A percentile compares a stretch with the other conserved stretches of the same genome.
Evolutionary conservation across 2,797 vertebrate species (phyloP).

Genomic region (Enteromius mattozi): DNA sequence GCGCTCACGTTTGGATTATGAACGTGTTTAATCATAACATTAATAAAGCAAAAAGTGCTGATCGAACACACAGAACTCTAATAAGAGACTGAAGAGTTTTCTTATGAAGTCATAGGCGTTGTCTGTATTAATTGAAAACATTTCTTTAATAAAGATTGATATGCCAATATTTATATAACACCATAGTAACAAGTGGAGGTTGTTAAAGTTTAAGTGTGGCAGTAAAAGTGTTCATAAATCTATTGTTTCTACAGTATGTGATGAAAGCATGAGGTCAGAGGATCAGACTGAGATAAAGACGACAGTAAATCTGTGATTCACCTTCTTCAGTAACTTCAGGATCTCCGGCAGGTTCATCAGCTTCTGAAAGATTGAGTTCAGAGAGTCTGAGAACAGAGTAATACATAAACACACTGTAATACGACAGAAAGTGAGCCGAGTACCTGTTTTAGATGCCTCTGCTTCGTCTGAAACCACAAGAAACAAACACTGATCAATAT

Average conservation of each 20-base stretch:
- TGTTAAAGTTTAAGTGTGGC: not conserved
- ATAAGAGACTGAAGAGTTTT: not conserved
- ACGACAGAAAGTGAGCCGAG: not conserved
- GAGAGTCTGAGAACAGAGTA: not conserved
- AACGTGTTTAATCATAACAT: not conserved
- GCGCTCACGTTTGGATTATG: too few species aligned
- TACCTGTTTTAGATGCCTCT: not conserved
- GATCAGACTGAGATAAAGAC: not conserved
- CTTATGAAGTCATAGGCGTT: not conserved
- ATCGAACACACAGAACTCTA: not conserved
- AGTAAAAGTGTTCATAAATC: not conserved
- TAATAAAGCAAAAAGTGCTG: not conserved
- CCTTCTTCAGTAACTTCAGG: not conserved
- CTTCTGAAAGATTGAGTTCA: constrained; percentile 13
- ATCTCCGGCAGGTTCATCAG: not conserved
- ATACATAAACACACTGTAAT: not conserved
- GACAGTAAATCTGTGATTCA: not conserved
- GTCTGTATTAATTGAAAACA: not conserved
- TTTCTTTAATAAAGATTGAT: not conserved
- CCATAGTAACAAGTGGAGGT: not conserved
- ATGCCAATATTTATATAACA: not conserved
- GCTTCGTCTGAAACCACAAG: not conserved
- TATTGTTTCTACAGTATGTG: not conserved
- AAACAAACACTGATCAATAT: not conserved
- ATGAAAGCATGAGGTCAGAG: not conserved